These are phyloP conservation scores for Umimayanthus chanpuru DNA, from an alignment of 92 coral and sea anemone genomes.

Conservation along the genomic window DNA sequence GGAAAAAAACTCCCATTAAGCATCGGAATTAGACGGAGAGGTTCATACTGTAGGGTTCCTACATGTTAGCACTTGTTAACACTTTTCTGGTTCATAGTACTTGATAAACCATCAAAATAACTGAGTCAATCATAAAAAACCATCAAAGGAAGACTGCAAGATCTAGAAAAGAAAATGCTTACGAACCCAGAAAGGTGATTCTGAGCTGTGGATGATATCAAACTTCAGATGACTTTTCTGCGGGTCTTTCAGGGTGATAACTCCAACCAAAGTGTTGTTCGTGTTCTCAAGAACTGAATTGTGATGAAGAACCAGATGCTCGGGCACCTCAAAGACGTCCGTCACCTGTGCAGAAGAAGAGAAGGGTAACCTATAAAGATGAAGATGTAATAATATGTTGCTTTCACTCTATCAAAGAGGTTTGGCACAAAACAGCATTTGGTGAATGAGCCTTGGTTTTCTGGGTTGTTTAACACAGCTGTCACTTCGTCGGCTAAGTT, in stretches of 20 bases:
- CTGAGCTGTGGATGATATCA: constrained; percentile 44
- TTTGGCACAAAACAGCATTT: neutral
- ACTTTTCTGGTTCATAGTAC: no score
- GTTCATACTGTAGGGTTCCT: no score
- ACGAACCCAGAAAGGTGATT: constrained; percentile 57
- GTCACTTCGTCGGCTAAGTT: no score
- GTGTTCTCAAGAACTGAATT: constrained; percentile 58
- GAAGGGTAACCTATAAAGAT: neutral
- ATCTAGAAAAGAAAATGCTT: neutral
- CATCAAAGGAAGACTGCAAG: neutral
- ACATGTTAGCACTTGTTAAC: no score
- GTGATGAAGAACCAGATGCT: constrained; percentile 72
- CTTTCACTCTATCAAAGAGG: neutral
- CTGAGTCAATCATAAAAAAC: neutral
- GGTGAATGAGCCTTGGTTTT: neutral
- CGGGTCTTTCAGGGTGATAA: constrained; percentile 64
- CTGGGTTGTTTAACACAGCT: neutral
- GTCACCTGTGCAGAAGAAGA: constrained; percentile 45
- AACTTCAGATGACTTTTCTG: constrained; percentile 55
- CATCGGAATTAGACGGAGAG: no score
- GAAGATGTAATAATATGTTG: neutral
- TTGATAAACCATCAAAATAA: neutral
- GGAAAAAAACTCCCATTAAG: neutral
- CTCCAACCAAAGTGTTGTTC: constrained; percentile 65
- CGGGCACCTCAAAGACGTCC: constrained; percentile 68